Evolutionary conservation across 1,140 invertebrate genomes (phyloP), one percentile per base, ranked within the genome.

Genomic region (Belonocnema kinseyi): DNA sequence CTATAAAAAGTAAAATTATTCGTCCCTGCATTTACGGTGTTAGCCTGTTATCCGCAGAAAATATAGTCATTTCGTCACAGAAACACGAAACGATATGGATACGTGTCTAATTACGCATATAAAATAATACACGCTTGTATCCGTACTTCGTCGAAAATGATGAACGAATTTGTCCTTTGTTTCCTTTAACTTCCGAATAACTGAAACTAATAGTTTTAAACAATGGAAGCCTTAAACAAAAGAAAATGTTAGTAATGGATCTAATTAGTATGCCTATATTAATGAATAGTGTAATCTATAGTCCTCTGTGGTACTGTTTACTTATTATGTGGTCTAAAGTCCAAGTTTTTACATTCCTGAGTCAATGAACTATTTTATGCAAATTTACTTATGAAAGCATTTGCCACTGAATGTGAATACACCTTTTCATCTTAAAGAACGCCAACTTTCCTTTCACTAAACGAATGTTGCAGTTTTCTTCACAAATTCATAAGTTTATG

Each of bases 381-480:
- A n/a, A 56, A 56, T 12, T 21, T 17, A 19, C 54, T 19, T 6
- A 56, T 19, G 54, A 56, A 56, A 56, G 54, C 11, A 56, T 56
- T 56, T 56, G 6, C 21, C 21, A 19, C 54, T 21, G 21, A 56
- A 46, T 46, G 7, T 46, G 6, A 56, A 19, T 19, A 56, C 21
- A n/a, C 16, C 54, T 56, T 19, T 21, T 56, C 54, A 56, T 56
- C 21, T 21, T 21, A 56, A 56, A 56, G 17, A 19, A 17, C 54
- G 54, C 6, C 54, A 56, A 56, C 54, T 19, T 56, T 56, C 54
- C 54, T 56, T 56, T 56, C 54, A 56, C 54, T 56, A n/a, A 21
- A 56, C 12, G 13, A 16, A 12, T 56, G 13, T 10, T 19, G 12
- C 17, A 1, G n/a, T 19, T 56, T 56, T 56, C 17, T 19, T 19